phyloP scores from a whole-genome alignment of 2,888 invertebrate species.

The Masnerella sp. region DNA sequence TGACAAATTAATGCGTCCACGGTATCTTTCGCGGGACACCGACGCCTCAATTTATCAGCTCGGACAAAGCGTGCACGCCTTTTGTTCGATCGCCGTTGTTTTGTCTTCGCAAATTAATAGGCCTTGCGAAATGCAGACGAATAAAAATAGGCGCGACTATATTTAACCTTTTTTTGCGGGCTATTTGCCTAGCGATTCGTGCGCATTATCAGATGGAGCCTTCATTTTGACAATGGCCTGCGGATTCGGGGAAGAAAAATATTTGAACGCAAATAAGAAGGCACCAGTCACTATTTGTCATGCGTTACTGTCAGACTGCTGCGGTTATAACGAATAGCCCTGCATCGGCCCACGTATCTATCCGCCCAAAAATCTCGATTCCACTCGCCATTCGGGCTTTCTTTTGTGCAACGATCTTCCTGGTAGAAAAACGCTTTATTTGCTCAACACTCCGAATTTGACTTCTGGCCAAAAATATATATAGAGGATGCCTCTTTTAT shows the following conservation, averaged over 20 bases:
- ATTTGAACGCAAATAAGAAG: slow-evolving; percentile 55
- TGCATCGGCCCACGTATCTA: slow-evolving; percentile 48
- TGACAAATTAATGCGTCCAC: slow-evolving; percentile 60
- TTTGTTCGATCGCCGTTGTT: slow-evolving; percentile 55
- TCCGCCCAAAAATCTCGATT: slow-evolving; percentile 45
- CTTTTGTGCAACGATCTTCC: slow-evolving; percentile 59
- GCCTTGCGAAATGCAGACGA: slow-evolving; percentile 31
- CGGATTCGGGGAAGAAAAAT: slow-evolving; percentile 48
- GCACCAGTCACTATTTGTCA: slow-evolving; percentile 52
- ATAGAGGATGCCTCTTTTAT: slow-evolving; percentile 54
- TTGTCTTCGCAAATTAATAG: slow-evolving; percentile 59
- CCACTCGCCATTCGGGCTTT: slow-evolving; percentile 47
- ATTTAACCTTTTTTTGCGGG: slow-evolving; percentile 15
- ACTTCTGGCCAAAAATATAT: slow-evolving; percentile 72
- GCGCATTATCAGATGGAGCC: slow-evolving; percentile 39
- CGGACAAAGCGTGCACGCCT: slow-evolving; percentile 45
- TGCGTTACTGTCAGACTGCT: slow-evolving; percentile 41
- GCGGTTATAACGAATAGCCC: slow-evolving; percentile 49
- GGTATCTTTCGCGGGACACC: slow-evolving; percentile 46
- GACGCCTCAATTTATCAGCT: slow-evolving; percentile 57
- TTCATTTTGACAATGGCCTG: slow-evolving; percentile 35
- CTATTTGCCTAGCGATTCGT: slow-evolving; percentile 27
- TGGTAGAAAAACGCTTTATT: slow-evolving; percentile 65
- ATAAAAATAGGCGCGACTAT: slow-evolving; percentile 29
- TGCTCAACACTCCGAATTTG: slow-evolving; percentile 72